Evolutionary conservation across 2,888 invertebrate species (phyloP).

Genomic region (Lithophane ornitopus): DNA sequence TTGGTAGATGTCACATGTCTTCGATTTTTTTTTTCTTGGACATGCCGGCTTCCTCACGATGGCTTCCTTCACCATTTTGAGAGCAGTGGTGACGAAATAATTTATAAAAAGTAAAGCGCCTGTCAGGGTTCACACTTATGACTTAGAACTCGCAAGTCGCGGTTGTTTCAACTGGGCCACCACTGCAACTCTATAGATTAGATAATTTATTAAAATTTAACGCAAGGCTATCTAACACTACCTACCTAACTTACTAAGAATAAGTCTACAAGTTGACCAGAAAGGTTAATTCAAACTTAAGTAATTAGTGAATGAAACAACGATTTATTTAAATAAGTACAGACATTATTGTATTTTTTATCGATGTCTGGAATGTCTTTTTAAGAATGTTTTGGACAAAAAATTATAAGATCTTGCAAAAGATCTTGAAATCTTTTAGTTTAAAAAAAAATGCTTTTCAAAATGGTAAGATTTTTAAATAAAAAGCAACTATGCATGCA

Average conservation of each 20-base stretch:
- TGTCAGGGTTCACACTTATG: too few relatives aligned
- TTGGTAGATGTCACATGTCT: too few relatives aligned
- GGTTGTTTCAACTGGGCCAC: too few relatives aligned
- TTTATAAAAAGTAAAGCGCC: too few relatives aligned
- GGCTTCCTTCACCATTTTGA: too few relatives aligned
- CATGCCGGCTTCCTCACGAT: too few relatives aligned
- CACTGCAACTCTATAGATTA: too few relatives aligned
- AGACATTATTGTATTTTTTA: constrained; percentile 10
- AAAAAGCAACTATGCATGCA: neutral
- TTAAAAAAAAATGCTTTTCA: constrained; percentile 5
- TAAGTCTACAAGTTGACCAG: constrained; percentile 1
- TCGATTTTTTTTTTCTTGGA: too few relatives aligned
- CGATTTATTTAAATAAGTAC: constrained; percentile 20
- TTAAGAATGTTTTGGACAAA: neutral
- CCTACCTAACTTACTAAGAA: too few relatives aligned
- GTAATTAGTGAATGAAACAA: constrained; percentile 20
- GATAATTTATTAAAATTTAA: neutral
- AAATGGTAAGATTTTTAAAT: neutral
- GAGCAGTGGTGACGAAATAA: too few relatives aligned
- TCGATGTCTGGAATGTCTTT: constrained; percentile 8
- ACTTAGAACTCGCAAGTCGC: too few relatives aligned
- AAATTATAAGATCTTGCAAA: neutral
- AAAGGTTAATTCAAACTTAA: constrained; percentile 13
- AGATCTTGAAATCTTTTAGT: neutral
- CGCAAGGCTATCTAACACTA: too few relatives aligned